Evolutionary conservation across 2,888 invertebrate species (phyloP).

Genomic region (Biston betularia): DNA sequence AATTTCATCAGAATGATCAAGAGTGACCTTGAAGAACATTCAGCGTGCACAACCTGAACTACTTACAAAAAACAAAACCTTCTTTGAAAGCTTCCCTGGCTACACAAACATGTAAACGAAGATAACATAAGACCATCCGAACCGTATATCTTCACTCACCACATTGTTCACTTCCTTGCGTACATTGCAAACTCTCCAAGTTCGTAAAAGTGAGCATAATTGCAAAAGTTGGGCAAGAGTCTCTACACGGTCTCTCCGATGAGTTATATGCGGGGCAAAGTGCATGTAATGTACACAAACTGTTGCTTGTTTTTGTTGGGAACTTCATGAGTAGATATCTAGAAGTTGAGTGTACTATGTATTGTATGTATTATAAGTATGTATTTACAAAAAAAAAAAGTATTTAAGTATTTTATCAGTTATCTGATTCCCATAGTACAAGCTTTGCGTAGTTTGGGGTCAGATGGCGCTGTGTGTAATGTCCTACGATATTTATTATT

Average conservation of each 20-base stretch:
- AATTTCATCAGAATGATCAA: too few relatives aligned
- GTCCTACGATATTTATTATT: too few relatives aligned
- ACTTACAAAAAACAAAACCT: not conserved
- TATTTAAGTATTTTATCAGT: too few relatives aligned
- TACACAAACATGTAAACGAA: slow-evolving; percentile 1
- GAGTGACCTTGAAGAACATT: too few relatives aligned
- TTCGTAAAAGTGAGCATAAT: slow-evolving; percentile 45
- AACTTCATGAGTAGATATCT: slow-evolving; percentile 10
- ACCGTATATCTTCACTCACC: slow-evolving; percentile 21
- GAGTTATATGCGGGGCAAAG: slow-evolving; percentile 37
- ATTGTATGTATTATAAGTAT: too few relatives aligned
- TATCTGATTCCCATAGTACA: too few relatives aligned
- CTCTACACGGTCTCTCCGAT: slow-evolving; percentile 33
- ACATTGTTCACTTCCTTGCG: slow-evolving; percentile 26
- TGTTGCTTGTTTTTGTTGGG: slow-evolving; percentile 23
- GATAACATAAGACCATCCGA: not conserved
- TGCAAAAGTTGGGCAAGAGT: slow-evolving; percentile 40
- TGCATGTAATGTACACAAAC: slow-evolving; percentile 35
- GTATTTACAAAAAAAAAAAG: too few relatives aligned
- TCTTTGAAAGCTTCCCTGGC: not conserved
- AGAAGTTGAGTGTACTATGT: not conserved
- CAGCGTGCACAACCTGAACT: not conserved
- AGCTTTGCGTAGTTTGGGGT: too few relatives aligned
- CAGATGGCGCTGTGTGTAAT: too few relatives aligned
- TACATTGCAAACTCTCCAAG: slow-evolving; percentile 29